phyloP scores from a whole-genome alignment of 2,113 vertebrate species.

The Brienomyrus longianalis region DNA sequence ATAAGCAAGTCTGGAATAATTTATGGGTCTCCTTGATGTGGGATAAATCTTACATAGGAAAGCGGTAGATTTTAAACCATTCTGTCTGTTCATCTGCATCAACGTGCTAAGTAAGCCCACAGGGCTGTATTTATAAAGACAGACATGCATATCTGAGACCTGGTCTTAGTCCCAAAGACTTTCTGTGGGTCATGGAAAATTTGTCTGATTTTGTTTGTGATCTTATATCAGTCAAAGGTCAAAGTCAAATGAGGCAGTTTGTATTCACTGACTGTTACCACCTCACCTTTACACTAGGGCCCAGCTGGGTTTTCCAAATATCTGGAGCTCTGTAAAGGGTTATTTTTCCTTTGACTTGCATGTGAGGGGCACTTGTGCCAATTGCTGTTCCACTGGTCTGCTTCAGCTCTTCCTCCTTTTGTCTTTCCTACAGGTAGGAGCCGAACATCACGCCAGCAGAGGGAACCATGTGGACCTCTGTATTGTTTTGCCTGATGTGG shows the following conservation, averaged over 20 bases:
- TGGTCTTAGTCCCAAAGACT: neutral
- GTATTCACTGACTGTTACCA: neutral
- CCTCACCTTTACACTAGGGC: neutral
- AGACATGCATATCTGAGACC: neutral
- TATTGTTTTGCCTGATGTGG: conserved; percentile 40
- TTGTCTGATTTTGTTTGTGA: neutral
- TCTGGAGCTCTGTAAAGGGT: neutral
- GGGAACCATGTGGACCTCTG: conserved; percentile 55
- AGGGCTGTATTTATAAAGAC: neutral
- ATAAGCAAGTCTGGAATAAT: neutral
- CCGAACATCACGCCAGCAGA: conserved; percentile 25
- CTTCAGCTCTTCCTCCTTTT: conserved; percentile 17
- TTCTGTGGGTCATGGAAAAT: neutral
- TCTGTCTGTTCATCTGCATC: neutral
- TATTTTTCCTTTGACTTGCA: neutral
- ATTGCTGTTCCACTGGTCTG: neutral
- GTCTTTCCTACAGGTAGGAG: conserved; percentile 41
- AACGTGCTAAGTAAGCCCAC: neutral
- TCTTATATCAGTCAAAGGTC: neutral
- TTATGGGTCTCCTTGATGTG: neutral
- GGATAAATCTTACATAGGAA: neutral
- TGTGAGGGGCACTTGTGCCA: neutral
- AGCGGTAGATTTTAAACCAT: neutral
- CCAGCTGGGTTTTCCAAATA: neutral
- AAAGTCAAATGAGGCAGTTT: neutral